Base-by-base conservation (phyloP, 2,113 vertebrate genomes). In the Orcinus orca region DNA sequence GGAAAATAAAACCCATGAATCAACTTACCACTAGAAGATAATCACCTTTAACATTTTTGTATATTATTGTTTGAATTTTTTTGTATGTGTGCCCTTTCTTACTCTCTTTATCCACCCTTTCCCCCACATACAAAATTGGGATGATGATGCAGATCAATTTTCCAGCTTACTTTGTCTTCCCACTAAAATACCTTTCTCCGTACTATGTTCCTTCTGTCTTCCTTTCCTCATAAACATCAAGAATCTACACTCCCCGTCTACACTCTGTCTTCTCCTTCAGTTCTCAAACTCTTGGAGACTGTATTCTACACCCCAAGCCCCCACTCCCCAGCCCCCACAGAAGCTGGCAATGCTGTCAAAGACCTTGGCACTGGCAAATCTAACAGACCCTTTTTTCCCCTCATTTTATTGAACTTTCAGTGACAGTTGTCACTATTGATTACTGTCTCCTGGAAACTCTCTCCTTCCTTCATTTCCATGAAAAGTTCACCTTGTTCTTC, bases 231-330 rank as follows among this genome's bases (percentile, higher is more conserved):
- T 25, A n/a, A 70, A 63, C 44, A 23, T 36, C 2, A 29, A 17
- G 41, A 14, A 9, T 55, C 41, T 70, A 17, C 1, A 26, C 33
- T 23, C 10, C 1, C 29, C 18, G 7, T 44, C 53, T 58, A n/a
- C 0, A 10, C 44, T 47, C 77, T 23, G 31, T 11, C 36, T 20
- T 80, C 41, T 67, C 7, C 25, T n/a, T 38, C n/a, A 13, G 63
- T 50, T 58, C 8, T 47, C 21, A 20, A 6, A 33, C 47, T 80
- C 62, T 18, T 3, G 11, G 36, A 18, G 44, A 11, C 63, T 21
- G 23, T 55, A 5, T 18, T 17, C 21, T 38, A 23, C 0, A 17
- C 18, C 9, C 4, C 8, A 31, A 38, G 3, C 0, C 53, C 21
- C 17, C 26, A 1, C 3, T 55, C 62, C 13, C 12, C 36, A 36